Conservation (phyloP, 2,797 vertebrate species). For the Typhlichthys subterraneus region DNA sequence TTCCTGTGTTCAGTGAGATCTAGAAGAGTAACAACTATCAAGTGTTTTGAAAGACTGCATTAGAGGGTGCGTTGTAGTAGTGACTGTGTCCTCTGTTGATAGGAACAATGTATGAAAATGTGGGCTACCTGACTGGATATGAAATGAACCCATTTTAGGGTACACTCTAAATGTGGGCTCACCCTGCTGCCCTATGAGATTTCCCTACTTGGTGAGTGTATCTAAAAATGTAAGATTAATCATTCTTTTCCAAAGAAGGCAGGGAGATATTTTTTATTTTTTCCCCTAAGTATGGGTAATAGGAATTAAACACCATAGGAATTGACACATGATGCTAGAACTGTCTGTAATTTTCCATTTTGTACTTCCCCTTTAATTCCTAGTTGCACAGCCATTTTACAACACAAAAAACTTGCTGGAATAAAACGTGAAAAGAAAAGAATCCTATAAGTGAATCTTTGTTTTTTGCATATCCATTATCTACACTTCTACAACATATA, state of each 20-base stretch:
- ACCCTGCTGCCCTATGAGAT: conserved; percentile 51
- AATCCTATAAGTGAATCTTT: conserved; percentile 40
- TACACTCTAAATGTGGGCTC: conserved; percentile 52
- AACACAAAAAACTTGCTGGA: conserved; percentile 82
- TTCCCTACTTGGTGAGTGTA: conserved; percentile 60
- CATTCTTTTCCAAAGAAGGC: conserved; percentile 70
- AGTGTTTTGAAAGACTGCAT: conserved; percentile 38
- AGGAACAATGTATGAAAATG: conserved; percentile 54
- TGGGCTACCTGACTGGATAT: conserved; percentile 63
- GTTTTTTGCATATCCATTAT: conserved; percentile 23
- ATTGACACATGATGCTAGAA: conserved; percentile 76
- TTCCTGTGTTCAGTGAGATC: conserved; percentile 41
- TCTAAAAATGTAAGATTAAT: conserved; percentile 45
- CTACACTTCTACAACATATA: background rate
- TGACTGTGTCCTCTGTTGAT: conserved; percentile 39
- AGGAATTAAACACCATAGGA: conserved; percentile 73
- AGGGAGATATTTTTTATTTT: conserved; percentile 59
- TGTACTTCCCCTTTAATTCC: conserved; percentile 81
- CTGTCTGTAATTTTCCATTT: conserved; percentile 81
- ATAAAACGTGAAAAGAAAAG: conserved; percentile 81
- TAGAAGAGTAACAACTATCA: conserved; percentile 31
- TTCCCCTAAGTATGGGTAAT: conserved; percentile 73
- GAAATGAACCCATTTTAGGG: conserved; percentile 53
- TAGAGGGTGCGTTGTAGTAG: conserved; percentile 42
- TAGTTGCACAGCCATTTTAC: conserved; percentile 83